Evolutionary conservation across 1,140 invertebrate species (phyloP).

Genomic region (Brachionus koreanus): DNA sequence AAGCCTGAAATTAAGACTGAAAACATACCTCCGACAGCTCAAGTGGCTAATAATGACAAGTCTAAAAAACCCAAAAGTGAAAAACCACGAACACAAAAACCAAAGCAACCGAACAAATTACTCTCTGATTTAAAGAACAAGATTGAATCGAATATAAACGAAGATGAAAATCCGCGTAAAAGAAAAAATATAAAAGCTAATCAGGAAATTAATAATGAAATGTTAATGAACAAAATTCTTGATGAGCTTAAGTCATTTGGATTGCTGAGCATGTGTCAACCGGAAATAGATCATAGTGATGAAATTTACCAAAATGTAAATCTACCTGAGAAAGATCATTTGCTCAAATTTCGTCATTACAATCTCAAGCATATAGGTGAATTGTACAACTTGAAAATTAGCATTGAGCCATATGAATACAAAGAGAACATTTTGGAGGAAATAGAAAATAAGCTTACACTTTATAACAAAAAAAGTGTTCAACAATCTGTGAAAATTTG

Average conservation of each 20-base stretch:
- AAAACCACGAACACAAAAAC: neutral
- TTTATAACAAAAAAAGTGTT: neutral
- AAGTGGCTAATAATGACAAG: neutral
- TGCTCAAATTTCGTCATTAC: neutral
- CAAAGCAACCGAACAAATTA: neutral
- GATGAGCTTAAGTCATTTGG: neutral
- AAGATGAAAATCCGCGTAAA: neutral
- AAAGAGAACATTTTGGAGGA: neutral
- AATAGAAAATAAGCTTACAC: neutral
- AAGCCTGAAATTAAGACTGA: neutral
- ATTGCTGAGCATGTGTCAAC: neutral
- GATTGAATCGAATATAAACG: constrained; percentile 14
- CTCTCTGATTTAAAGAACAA: neutral
- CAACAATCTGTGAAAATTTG: constrained; percentile 4
- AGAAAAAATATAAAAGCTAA: neutral
- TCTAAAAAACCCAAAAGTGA: neutral
- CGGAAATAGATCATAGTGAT: neutral
- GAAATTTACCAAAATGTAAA: neutral
- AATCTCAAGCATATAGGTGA: neutral
- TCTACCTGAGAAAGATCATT: neutral
- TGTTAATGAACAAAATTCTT: neutral
- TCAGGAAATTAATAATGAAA: neutral
- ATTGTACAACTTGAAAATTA: neutral
- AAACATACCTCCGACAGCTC: neutral
- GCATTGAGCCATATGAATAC: neutral